phyloP scores from a whole-genome alignment of 2,113 vertebrate species.

The Callaeas wilsoni region DNA sequence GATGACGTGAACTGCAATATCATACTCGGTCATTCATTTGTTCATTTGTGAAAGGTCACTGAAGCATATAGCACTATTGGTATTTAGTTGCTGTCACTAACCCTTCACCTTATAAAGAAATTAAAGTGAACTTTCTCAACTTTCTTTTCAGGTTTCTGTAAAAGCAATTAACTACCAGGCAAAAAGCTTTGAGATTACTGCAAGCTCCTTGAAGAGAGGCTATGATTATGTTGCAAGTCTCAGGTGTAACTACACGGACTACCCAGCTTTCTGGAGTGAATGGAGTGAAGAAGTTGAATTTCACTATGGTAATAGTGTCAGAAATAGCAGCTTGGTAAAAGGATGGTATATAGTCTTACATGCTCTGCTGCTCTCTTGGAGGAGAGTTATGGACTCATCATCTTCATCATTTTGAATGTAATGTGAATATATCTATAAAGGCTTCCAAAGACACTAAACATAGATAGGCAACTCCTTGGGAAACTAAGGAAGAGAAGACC shows the following conservation, averaged over 20 bases:
- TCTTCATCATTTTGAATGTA: background rate
- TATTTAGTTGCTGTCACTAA: background rate
- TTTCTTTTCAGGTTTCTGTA: background rate
- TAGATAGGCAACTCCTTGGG: background rate
- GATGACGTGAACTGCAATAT: background rate
- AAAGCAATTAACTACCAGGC: background rate
- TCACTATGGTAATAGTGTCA: conserved; percentile 42
- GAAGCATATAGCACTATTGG: background rate
- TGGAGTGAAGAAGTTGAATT: conserved; percentile 66
- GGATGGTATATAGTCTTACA: background rate
- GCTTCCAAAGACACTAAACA: background rate
- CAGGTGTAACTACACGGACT: background rate
- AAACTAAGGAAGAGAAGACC: background rate
- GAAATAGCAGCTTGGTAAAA: background rate
- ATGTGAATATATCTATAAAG: background rate
- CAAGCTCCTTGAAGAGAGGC: conserved; percentile 14
- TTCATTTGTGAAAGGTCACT: background rate
- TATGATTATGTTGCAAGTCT: conserved; percentile 22
- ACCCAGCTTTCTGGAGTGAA: conserved; percentile 65
- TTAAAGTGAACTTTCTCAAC: background rate
- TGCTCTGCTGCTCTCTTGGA: background rate
- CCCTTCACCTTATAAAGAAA: background rate
- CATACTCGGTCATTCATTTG: background rate
- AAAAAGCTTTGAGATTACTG: conserved; percentile 9
- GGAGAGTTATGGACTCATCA: background rate